Conservation (phyloP, 2,888 invertebrate species). For the Dicyrtoma fusca region DNA sequence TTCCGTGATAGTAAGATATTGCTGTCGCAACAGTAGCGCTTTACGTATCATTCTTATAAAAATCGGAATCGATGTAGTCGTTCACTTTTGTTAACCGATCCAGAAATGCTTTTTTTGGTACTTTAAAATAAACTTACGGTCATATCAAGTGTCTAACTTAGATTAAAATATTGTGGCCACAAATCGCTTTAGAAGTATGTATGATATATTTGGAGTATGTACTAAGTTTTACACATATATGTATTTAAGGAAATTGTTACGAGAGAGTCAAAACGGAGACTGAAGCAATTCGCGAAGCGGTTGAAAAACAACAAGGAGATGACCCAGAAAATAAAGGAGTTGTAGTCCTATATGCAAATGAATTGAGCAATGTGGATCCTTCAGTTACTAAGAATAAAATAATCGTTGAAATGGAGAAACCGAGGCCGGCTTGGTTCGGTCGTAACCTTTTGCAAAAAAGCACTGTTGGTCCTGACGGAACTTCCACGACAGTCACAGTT, state of each 20-base stretch:
- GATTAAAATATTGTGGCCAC: no score
- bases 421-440: conserved; percentile 85
- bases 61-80: no score
- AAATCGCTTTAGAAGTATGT: no score
- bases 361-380: conserved; percentile 65
- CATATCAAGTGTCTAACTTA: no score
- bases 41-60: no score
- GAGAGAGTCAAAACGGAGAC: conserved; percentile 81
- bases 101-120: no score
- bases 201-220: no score
- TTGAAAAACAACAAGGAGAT: conserved; percentile 71
- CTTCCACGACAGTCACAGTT: conserved; percentile 43
- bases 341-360: conserved; percentile 81
- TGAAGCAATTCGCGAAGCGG: conserved; percentile 74
- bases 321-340: conserved; percentile 82
- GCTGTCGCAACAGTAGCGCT: no score
- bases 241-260: conserved; percentile 77
- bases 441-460: conserved; percentile 79
- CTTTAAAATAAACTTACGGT: no score
- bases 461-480: conserved; percentile 67
- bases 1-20: no score
- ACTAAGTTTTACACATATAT: background rate
- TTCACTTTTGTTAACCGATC: no score
- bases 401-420: conserved; percentile 82
- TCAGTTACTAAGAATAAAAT: conserved; percentile 65